Conservation (phyloP, 2,888 invertebrate genomes). For the Heliconius sara region DNA sequence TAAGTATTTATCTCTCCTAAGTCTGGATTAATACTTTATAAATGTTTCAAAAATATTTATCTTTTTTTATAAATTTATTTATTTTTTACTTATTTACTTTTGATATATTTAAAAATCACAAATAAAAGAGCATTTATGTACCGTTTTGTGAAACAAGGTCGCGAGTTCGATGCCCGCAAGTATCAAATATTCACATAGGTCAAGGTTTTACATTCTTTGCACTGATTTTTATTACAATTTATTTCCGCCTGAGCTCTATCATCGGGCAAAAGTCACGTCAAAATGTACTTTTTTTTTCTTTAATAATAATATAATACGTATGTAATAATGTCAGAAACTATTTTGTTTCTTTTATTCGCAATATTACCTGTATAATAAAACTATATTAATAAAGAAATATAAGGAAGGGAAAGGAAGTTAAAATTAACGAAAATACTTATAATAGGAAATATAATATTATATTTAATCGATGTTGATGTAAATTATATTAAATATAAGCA, state of each 20-base stretch:
- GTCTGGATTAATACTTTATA: too few relatives aligned
- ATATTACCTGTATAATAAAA: neutral
- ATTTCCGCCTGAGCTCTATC: conserved; percentile 3
- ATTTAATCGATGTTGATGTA: neutral
- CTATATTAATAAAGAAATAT: conserved; percentile 1
- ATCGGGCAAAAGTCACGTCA: neutral
- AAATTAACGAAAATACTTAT: neutral
- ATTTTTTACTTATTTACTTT: too few relatives aligned
- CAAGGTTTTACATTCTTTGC: conserved; percentile 19
- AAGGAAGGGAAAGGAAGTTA: conserved; percentile 19
- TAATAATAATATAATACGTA: neutral
- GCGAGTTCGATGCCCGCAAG: conserved; percentile 13
- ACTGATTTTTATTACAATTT: neutral
- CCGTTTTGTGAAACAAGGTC: neutral
- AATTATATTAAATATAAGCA: neutral
- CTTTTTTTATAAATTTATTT: too few relatives aligned
- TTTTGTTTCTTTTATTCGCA: neutral
- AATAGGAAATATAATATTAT: conserved; percentile 4
- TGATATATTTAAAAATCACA: too few relatives aligned
- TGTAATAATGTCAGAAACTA: neutral
- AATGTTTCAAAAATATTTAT: too few relatives aligned
- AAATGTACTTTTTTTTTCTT: too few relatives aligned
- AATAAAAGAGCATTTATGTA: neutral
- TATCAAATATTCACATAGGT: conserved; percentile 29
- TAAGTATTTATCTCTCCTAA: too few relatives aligned